These are phyloP conservation scores for Lampris incognitus DNA, from an alignment of 2,113 vertebrate genomes.

Conservation along the genomic window DNA sequence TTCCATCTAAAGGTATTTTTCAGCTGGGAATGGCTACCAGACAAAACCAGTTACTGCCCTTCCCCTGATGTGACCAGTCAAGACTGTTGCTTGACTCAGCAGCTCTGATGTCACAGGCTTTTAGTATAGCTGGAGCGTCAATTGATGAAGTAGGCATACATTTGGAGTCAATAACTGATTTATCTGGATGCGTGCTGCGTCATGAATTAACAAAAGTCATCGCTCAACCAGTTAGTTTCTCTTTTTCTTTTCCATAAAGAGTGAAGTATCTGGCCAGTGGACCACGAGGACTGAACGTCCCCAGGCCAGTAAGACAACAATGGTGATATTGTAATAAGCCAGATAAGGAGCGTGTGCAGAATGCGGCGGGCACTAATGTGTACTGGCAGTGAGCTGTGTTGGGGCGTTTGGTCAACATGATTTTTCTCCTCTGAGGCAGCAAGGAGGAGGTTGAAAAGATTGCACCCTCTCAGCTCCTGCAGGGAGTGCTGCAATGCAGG, in stretches of 20 bases:
- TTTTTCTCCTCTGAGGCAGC: conserved; percentile 55
- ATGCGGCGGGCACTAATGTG: conserved; percentile 20
- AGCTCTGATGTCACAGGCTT: conserved; percentile 12
- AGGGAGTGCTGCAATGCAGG: conserved; percentile 82
- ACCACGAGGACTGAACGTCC: background rate
- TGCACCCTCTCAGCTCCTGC: conserved; percentile 69
- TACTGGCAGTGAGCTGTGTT: conserved; percentile 21
- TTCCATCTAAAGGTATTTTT: background rate
- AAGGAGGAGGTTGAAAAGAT: conserved; percentile 60
- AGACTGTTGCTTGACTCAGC: conserved; percentile 43
- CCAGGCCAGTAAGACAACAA: conserved; percentile 30
- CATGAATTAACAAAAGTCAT: conserved; percentile 18
- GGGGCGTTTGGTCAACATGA: conserved; percentile 45
- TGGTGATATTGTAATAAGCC: conserved; percentile 21
- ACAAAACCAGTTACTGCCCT: background rate
- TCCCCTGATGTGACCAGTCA: too few relatives aligned
- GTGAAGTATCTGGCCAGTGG: conserved; percentile 31
- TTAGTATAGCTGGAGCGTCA: conserved; percentile 39
- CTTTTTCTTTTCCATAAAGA: conserved; percentile 9
- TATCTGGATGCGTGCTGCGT: conserved; percentile 21
- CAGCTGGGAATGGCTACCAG: background rate
- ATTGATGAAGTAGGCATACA: background rate
- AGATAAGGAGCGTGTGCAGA: conserved; percentile 14
- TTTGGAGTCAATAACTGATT: background rate
- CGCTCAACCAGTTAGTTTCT: background rate